Evolutionary conservation across 1,140 invertebrate genomes (phyloP).

Genomic region (Coenobita brevimanus): DNA sequence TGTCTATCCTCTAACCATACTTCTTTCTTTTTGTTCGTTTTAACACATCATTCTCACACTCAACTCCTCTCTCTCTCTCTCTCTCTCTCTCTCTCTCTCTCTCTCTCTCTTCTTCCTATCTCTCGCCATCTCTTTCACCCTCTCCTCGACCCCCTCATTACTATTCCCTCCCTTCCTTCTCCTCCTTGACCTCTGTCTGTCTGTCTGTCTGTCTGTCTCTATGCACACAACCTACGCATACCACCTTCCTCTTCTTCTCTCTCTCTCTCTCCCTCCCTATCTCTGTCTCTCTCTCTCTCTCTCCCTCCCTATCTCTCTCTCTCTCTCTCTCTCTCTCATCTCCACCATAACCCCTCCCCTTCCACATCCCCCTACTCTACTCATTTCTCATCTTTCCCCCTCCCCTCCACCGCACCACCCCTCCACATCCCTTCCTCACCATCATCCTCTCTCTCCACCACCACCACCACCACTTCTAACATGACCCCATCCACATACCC

Average conservation of each 20-base stretch:
- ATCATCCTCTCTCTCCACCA: not conserved
- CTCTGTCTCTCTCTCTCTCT: slow-evolving; percentile 10
- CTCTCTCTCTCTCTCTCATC: not conserved
- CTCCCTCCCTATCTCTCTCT: slow-evolving; percentile 2
- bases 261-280: not conserved
- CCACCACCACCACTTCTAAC: not conserved
- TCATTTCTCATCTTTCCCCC: too few species aligned
- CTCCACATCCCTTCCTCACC: not conserved
- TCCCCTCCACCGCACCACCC: too few species aligned
- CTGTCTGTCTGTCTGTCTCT: too few species aligned
- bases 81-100: not conserved
- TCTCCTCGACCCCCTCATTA: too few species aligned
- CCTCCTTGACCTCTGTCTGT: not conserved
- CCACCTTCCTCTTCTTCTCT: not conserved
- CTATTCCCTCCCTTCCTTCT: too few species aligned
- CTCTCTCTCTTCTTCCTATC: not conserved
- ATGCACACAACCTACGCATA: not conserved
- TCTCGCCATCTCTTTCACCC: too few species aligned
- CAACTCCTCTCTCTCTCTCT: not conserved
- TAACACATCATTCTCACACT: too few species aligned
- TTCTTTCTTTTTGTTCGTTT: too few species aligned
- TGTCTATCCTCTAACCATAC: too few species aligned
- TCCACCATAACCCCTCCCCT: too few species aligned
- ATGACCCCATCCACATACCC: not conserved
- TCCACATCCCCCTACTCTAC: too few species aligned